Conservation (phyloP, 2,797 vertebrate species). For the Acropternis orthonyx region DNA sequence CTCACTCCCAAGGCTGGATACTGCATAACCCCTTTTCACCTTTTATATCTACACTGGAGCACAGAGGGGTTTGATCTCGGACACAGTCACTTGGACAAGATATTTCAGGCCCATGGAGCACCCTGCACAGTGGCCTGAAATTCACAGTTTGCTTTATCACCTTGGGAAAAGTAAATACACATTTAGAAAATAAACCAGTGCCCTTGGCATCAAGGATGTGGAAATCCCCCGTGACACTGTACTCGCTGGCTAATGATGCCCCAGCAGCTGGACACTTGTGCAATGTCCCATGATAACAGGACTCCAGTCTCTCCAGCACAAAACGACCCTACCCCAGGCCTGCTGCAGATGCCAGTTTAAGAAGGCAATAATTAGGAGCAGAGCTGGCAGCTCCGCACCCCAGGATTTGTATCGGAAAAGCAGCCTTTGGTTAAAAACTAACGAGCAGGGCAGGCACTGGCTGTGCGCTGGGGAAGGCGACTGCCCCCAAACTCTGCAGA, state of each 20-base stretch:
- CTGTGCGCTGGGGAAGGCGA: accelerated
- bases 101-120: background rate
- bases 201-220: background rate
- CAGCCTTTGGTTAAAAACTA: background rate
- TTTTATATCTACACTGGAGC: background rate
- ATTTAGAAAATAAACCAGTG: background rate
- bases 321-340: background rate
- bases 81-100: background rate
- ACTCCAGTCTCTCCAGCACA: background rate
- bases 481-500: background rate
- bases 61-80: background rate
- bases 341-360: background rate
- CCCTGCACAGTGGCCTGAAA: background rate
- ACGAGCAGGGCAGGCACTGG: background rate
- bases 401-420: background rate
- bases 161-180: background rate
- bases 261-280: background rate
- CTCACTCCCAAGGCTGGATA: accelerated
- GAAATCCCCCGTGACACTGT: accelerated
- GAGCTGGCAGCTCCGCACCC: background rate
- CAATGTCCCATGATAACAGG: background rate
- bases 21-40: background rate
- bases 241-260: accelerated
- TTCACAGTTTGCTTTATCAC: background rate
- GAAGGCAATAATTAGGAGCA: background rate